Evolutionary conservation across 2,113 vertebrate species (phyloP).

Genomic region (Ailuropoda melanoleuca): DNA sequence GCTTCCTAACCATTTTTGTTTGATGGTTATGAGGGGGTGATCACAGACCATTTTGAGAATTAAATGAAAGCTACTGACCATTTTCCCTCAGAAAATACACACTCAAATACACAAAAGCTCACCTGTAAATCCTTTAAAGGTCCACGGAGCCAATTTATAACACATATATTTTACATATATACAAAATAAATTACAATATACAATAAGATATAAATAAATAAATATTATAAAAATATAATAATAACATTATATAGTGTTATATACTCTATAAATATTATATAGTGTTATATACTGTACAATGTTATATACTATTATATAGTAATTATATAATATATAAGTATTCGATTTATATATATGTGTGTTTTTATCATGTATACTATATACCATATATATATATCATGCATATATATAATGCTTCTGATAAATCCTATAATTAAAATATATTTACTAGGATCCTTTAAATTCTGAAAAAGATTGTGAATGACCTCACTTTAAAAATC

Average conservation of each 20-base stretch:
- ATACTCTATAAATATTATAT: neutral
- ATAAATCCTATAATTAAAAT: slow-evolving; percentile 16
- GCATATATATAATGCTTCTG: neutral
- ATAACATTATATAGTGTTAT: neutral
- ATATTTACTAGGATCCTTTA: slow-evolving; percentile 14
- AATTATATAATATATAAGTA: neutral
- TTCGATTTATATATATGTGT: neutral
- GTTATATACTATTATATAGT: neutral
- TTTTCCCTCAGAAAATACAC: slow-evolving; percentile 14
- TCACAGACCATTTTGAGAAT: slow-evolving; percentile 26
- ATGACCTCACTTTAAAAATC: slow-evolving; percentile 10
- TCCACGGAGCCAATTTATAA: neutral
- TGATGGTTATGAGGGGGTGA: neutral
- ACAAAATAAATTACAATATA: neutral
- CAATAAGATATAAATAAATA: neutral
- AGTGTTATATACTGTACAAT: neutral
- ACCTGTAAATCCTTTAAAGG: neutral
- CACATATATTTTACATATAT: neutral
- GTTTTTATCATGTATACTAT: neutral
- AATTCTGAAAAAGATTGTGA: neutral
- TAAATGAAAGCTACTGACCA: neutral
- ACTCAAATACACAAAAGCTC: neutral
- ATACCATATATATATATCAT: neutral
- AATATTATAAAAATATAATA: neutral
- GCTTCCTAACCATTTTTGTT: neutral